Evolutionary conservation across 2,797 vertebrate species (phyloP).

Genomic region (Semaprochilodus insignis): DNA sequence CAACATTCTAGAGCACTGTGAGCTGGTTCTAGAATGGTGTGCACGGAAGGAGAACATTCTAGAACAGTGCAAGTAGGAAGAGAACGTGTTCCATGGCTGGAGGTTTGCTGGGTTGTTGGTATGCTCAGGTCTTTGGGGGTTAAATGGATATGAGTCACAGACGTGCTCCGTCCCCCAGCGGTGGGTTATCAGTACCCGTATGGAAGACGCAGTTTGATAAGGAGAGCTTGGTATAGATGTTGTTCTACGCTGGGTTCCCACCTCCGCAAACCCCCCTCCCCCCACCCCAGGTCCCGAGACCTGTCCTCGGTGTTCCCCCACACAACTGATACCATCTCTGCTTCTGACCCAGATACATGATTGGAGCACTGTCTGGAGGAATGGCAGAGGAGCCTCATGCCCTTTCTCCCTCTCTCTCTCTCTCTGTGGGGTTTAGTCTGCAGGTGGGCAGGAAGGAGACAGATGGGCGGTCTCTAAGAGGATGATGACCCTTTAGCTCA

Average conservation of each 20-base stretch:
- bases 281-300: slow-evolving; percentile 15
- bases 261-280: slow-evolving; percentile 13
- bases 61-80: not conserved
- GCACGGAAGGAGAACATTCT: not conserved
- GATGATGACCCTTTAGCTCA: slow-evolving; percentile 30
- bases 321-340: slow-evolving; percentile 40
- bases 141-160: slow-evolving; percentile 26
- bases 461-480: slow-evolving; percentile 16
- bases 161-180: slow-evolving; percentile 9
- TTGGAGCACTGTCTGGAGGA: slow-evolving; percentile 33
- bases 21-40: too few relatives aligned
- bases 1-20: too few relatives aligned
- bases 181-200: slow-evolving; percentile 14
- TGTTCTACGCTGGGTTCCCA: slow-evolving; percentile 15
- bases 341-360: slow-evolving; percentile 47
- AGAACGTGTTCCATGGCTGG: not conserved
- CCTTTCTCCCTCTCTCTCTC: slow-evolving; percentile 27
- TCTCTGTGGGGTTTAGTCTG: not conserved
- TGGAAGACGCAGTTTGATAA: slow-evolving; percentile 22
- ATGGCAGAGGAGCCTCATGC: slow-evolving; percentile 19
- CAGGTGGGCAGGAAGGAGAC: not conserved
- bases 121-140: not conserved
- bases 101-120: too few relatives aligned
- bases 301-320: slow-evolving; percentile 39
- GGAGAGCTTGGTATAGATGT: slow-evolving; percentile 36